Conservation (phyloP, 2,113 vertebrate genomes). For the Xyrauchen texanus region DNA sequence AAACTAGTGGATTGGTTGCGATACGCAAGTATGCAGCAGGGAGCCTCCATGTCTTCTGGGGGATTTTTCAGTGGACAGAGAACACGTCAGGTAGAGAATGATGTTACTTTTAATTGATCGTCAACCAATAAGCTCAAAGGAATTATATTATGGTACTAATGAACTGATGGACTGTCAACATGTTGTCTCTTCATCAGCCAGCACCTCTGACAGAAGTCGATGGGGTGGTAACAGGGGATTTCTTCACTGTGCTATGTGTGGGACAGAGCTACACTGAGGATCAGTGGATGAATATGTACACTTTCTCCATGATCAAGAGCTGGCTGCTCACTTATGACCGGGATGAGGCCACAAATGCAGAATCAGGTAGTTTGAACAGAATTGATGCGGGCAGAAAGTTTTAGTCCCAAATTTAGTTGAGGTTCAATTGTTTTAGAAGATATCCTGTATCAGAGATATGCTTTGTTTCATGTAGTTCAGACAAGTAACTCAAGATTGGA, state of each 20-base stretch:
- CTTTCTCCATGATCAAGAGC: conserved; percentile 88
- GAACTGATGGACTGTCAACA: neutral
- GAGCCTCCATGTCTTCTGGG: conserved; percentile 68
- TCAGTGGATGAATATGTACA: conserved; percentile 92
- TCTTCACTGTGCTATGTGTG: conserved; percentile 92
- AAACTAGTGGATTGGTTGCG: conserved; percentile 92
- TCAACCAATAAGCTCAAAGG: neutral
- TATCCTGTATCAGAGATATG: neutral
- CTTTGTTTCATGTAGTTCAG: neutral
- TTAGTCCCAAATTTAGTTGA: neutral
- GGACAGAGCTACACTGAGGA: conserved; percentile 88
- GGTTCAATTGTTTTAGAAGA: neutral
- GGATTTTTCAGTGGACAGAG: conserved; percentile 87
- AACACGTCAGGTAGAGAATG: conserved; percentile 79
- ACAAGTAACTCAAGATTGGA: conserved; percentile 10
- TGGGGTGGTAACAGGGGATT: conserved; percentile 85
- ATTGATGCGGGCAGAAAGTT: too few species aligned
- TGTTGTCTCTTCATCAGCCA: conserved; percentile 68
- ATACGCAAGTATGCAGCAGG: conserved; percentile 86
- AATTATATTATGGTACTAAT: neutral
- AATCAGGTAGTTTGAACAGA: conserved; percentile 69
- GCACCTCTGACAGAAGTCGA: conserved; percentile 86
- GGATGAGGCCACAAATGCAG: conserved; percentile 39
- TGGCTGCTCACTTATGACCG: conserved; percentile 84
- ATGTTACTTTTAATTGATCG: neutral